These are phyloP conservation scores for Liposcelis brunnea DNA, from an alignment of 2,888 invertebrate genomes.

Conservation along the genomic window DNA sequence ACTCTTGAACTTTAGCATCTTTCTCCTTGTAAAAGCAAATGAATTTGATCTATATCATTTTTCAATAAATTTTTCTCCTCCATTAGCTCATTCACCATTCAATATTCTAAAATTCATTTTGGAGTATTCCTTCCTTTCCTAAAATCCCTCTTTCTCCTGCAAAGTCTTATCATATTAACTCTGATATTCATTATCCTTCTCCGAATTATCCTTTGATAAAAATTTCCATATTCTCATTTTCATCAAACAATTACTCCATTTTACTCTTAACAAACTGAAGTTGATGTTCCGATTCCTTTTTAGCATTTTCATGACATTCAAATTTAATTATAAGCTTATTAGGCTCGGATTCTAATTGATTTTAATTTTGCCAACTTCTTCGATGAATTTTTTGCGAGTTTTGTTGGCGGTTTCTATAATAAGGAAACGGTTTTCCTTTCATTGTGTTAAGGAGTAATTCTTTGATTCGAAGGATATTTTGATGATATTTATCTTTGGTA, in stretches of 20 bases:
- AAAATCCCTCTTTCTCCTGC: no score
- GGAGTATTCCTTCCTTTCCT: constrained; percentile 3
- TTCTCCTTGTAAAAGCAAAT: neutral
- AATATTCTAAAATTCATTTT: neutral
- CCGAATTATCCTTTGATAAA: neutral
- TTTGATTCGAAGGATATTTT: neutral
- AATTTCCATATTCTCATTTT: neutral
- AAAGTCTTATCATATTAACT: no score
- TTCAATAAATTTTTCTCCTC: neutral
- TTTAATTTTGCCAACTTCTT: neutral
- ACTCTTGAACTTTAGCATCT: neutral
- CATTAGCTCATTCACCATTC: neutral
- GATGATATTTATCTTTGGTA: neutral
- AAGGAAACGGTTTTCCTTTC: neutral
- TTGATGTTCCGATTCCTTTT: no score
- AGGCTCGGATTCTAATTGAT: no score
- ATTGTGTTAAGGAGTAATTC: neutral
- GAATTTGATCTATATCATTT: neutral
- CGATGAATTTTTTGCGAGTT: neutral
- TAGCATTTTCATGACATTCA: no score
- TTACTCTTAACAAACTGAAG: neutral
- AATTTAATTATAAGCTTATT: no score
- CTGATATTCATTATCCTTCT: no score
- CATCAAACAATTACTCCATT: neutral
- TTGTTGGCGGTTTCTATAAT: neutral